Conservation (phyloP, 2,113 vertebrate genomes). For the Chloroceryle aenea region DNA sequence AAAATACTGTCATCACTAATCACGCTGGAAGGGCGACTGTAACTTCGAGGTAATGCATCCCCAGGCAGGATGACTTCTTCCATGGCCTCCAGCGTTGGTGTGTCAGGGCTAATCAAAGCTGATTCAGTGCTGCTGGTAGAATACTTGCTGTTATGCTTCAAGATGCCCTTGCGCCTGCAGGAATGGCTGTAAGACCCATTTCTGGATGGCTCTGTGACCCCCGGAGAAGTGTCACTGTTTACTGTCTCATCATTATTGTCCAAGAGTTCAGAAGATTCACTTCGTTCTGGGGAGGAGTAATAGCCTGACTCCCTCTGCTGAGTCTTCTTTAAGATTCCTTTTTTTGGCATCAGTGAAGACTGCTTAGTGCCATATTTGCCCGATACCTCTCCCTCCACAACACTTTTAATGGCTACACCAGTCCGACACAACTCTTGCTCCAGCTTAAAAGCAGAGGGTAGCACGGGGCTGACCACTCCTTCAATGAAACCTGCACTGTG, state of each 20-base stretch:
- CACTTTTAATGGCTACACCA: slow-evolving; percentile 55
- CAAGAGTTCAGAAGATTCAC: slow-evolving; percentile 91
- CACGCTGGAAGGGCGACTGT: slow-evolving; percentile 90
- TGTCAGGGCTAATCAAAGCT: slow-evolving; percentile 64
- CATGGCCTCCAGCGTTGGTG: slow-evolving; percentile 75
- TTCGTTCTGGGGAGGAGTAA: slow-evolving; percentile 96
- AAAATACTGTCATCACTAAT: slow-evolving; percentile 90
- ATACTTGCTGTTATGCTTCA: slow-evolving; percentile 95
- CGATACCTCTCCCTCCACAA: slow-evolving; percentile 68
- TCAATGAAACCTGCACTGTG: slow-evolving; percentile 85
- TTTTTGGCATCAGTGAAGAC: slow-evolving; percentile 89
- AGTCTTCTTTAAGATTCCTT: slow-evolving; percentile 97
- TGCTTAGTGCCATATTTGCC: slow-evolving; percentile 80
- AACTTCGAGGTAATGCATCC: slow-evolving; percentile 87
- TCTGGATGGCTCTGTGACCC: slow-evolving; percentile 68
- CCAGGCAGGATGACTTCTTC: slow-evolving; percentile 76
- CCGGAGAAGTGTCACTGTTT: slow-evolving; percentile 60
- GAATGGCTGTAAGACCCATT: slow-evolving; percentile 76
- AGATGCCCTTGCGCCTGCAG: slow-evolving; percentile 90
- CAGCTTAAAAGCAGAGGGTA: slow-evolving; percentile 76
- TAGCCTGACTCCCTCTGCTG: slow-evolving; percentile 94
- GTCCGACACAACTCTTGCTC: slow-evolving; percentile 79
- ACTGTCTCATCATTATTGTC: slow-evolving; percentile 71
- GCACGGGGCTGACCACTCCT: slow-evolving; percentile 70
- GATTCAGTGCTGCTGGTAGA: slow-evolving; percentile 75